phyloP scores from a whole-genome alignment of 1,140 invertebrate genomes.

The Acyrthosiphon pisum region DNA sequence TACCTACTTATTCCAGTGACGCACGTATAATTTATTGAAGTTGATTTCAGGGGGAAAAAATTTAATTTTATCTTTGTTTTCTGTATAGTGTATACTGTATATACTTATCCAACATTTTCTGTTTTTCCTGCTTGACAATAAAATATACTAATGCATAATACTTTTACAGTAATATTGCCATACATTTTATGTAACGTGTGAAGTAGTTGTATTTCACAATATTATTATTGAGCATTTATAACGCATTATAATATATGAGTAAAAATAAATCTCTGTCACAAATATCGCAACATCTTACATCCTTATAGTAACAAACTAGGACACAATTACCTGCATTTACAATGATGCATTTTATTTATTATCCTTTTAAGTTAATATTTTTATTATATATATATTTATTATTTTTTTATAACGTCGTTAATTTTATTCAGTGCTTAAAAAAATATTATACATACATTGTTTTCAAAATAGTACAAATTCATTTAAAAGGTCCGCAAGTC shows the following conservation, averaged over 20 bases:
- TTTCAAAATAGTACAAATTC: not conserved
- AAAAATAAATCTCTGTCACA: conserved; percentile 7
- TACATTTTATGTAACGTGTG: not conserved
- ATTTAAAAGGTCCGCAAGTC: not conserved
- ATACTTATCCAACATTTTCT: not conserved
- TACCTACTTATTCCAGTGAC: too few species aligned
- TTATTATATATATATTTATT: too few species aligned
- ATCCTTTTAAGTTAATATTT: not conserved
- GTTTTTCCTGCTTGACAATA: not conserved
- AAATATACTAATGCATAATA: not conserved
- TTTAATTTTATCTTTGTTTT: not conserved
- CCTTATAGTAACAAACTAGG: not conserved
- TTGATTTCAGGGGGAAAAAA: not conserved
- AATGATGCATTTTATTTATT: not conserved
- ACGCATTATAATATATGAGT: not conserved
- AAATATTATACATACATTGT: not conserved
- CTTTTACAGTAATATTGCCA: not conserved
- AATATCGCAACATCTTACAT: not conserved
- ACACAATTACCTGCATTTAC: not conserved
- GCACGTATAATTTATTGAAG: not conserved
- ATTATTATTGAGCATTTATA: conserved; percentile 3
- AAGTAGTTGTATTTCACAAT: not conserved
- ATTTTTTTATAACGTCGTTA: not conserved
- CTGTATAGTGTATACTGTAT: not conserved
- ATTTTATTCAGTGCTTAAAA: not conserved